Evolutionary conservation across 2,113 vertebrate species (phyloP), one percentile per base, ranked within the genome.

Genomic region (Brachyhypopomus occidentalis): DNA sequence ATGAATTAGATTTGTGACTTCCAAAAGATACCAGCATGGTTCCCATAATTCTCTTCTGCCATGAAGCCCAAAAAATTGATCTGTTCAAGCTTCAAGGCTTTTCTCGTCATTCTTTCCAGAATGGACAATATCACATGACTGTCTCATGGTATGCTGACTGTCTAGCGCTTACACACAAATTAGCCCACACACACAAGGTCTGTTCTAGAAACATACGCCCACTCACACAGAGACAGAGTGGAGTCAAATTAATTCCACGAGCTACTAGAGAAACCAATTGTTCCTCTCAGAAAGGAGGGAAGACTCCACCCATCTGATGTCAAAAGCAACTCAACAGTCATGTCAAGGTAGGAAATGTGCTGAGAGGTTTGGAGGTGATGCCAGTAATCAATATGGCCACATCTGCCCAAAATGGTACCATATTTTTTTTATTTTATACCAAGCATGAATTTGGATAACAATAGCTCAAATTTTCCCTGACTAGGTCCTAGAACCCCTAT

Each of bases 241-340:
- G 71, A 67, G 52, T 70, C 72, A 62, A 64, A 79, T 76, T 60
- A 22, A 84, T 60, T 56, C 58, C 72, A 80, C 70, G 82, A 82
- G 14, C n/a, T 70, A 63, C 72, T 75, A 30, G 19, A 77, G 58
- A 80, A 22, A 80, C 30, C 56, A 80, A 56, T 63, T 64, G 67
- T 36, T 80, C 83, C 59, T 22, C 22, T 64, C 72, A 84, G 45
- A 55, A n/a, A 56, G 20, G 36, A 55, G 56, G 34, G 66, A 34
- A 38, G 41, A 76, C 52, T 56, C 66, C 30, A 72, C 22, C 45
- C 69, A 14, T 45, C 9, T 80, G 38, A 71, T 38, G 12, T 76
- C 45, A 64, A 56, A 22, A 52, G 20, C n/a, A 66, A 72, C 19
- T 48, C 60, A 16, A 25, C 20, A 34, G 17, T 17, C 16, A 19